Conservation (phyloP, 2,888 invertebrate species). For the Rotaria socialis region DNA sequence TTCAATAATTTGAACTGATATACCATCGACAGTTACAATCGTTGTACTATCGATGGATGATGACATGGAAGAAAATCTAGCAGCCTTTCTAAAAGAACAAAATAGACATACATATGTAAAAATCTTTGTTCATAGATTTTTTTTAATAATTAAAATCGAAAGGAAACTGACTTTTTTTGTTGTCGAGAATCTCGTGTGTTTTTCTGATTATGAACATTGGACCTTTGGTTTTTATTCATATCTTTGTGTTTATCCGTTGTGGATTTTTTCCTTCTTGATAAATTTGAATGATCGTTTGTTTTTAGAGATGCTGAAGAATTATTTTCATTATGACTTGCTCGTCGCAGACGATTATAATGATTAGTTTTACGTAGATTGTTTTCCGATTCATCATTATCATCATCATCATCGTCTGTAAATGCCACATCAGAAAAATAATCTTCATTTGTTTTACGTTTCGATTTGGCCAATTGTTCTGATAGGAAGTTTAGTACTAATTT, state of each 20-base stretch:
- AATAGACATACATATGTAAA: no score
- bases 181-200: background rate
- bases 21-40: background rate
- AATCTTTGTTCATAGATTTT: no score
- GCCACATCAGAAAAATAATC: background rate
- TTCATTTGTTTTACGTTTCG: background rate
- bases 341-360: background rate
- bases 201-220: background rate
- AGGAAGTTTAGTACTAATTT: background rate
- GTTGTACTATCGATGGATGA: background rate
- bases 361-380: background rate
- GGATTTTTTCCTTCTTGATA: background rate
- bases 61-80: background rate
- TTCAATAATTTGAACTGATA: background rate
- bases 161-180: background rate
- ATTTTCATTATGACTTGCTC: background rate
- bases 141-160: no score
- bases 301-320: background rate
- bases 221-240: background rate
- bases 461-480: background rate
- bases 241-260: background rate
- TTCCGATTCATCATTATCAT: constrained; percentile 16
- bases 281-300: background rate
- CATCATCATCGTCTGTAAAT: background rate
- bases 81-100: background rate